phyloP scores from a whole-genome alignment of 2,888 invertebrate genomes.

The Himalopsyche kuldschensis region DNA sequence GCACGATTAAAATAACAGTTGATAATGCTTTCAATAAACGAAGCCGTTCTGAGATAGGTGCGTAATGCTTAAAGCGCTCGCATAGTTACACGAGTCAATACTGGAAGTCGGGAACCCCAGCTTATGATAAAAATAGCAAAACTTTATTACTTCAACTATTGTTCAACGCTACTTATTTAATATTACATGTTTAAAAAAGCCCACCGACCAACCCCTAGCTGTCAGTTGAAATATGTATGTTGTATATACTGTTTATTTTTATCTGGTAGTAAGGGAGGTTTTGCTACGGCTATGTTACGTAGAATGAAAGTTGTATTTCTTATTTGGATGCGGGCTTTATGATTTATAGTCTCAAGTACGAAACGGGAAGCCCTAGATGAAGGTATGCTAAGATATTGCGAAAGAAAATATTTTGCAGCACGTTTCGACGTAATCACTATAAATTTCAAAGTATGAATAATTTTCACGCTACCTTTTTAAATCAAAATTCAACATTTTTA shows the following conservation, averaged over 20 bases:
- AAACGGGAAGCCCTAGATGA: background rate
- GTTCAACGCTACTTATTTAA: background rate
- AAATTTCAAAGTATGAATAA: background rate
- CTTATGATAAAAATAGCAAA: too few species aligned
- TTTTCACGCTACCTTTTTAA: background rate
- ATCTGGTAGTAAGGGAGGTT: background rate
- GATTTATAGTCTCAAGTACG: background rate
- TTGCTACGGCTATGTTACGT: background rate
- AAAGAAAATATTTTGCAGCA: background rate
- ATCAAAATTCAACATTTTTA: background rate
- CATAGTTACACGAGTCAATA: too few species aligned
- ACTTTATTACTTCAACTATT: background rate
- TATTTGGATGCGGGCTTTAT: background rate
- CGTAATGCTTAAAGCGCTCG: too few species aligned
- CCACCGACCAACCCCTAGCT: background rate
- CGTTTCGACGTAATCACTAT: background rate
- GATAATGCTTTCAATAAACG: too few species aligned
- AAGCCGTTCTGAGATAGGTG: too few species aligned
- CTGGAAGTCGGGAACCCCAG: too few species aligned
- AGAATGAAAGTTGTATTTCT: background rate
- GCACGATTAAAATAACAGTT: too few species aligned
- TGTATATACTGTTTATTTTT: background rate
- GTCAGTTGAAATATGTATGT: background rate
- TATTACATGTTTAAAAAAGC: background rate
- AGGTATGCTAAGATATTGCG: too few species aligned